Evolutionary conservation across 1,140 invertebrate species (phyloP).

Genomic region (Penaeus japonicus): DNA sequence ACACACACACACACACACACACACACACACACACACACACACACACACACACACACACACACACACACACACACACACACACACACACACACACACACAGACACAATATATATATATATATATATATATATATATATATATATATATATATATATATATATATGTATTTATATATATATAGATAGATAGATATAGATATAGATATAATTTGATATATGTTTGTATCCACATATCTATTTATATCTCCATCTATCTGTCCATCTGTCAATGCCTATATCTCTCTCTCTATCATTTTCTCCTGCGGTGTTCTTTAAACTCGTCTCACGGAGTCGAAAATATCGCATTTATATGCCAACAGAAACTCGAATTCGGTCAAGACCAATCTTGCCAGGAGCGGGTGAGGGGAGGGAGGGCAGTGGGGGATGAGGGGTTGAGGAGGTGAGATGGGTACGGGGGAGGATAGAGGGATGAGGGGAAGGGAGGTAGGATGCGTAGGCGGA

Average conservation of each 20-base stretch:
- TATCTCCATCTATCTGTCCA: not conserved
- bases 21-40: not conserved
- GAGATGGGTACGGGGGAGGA: not conserved
- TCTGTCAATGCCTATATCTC: not conserved
- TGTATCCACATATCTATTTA: not conserved
- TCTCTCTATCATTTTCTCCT: not conserved
- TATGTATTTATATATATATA: too few species aligned
- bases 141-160: not conserved
- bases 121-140: not conserved
- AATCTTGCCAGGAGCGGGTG: not conserved
- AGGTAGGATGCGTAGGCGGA: not conserved
- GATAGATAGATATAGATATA: not conserved
- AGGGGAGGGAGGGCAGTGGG: not conserved
- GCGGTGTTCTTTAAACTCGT: not conserved
- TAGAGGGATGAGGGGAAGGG: not conserved
- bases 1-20: not conserved
- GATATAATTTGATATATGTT: not conserved
- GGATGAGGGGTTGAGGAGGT: not conserved
- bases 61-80: not conserved
- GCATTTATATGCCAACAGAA: too few species aligned
- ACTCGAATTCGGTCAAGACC: too few species aligned
- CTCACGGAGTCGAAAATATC: too few species aligned
- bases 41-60: not conserved
- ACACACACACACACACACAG: not conserved
- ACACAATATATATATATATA: not conserved